Percentiles rank a stretch among this genome's conserved stretches.
Conservation (phyloP, 2,888 invertebrate genomes). For the Athrips mouffetella region DNA sequence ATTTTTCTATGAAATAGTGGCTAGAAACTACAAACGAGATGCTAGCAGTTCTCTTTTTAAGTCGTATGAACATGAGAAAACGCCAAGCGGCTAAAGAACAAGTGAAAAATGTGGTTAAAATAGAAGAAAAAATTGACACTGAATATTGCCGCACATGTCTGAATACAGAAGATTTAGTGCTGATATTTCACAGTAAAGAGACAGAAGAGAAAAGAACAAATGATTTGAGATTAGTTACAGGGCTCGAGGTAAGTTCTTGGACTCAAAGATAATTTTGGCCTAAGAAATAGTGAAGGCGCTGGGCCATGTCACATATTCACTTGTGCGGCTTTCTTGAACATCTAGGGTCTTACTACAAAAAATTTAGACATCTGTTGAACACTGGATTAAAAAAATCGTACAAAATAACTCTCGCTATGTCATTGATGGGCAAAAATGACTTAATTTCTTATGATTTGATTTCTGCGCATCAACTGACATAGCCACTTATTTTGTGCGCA, state of each 20-base stretch:
- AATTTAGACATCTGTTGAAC: no score
- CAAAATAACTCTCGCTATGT: no score
- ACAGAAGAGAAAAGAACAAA: slow-evolving; percentile 38
- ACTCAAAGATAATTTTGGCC: background rate
- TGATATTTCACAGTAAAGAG: slow-evolving; percentile 45
- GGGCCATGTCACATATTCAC: background rate
- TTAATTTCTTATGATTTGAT: no score
- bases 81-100: slow-evolving; percentile 22
- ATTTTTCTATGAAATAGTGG: background rate
- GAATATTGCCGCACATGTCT: slow-evolving; percentile 52
- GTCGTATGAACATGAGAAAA: slow-evolving; percentile 35
- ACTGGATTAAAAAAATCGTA: no score
- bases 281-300: background rate
- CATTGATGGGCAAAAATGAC: no score
- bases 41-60: slow-evolving; percentile 43
- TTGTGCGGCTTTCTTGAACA: no score
- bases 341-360: no score
- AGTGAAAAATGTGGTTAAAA: slow-evolving; percentile 20
- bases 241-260: slow-evolving; percentile 42
- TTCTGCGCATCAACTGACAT: no score
- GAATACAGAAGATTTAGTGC: slow-evolving; percentile 39
- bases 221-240: slow-evolving; percentile 46
- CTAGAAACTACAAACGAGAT: slow-evolving; percentile 28
- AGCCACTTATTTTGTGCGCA: background rate
- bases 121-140: slow-evolving; percentile 14